Evolutionary conservation across 2,113 vertebrate species (phyloP), one percentile per base, ranked within the genome.

Genomic region (Girardinichthys multiradiatus): DNA sequence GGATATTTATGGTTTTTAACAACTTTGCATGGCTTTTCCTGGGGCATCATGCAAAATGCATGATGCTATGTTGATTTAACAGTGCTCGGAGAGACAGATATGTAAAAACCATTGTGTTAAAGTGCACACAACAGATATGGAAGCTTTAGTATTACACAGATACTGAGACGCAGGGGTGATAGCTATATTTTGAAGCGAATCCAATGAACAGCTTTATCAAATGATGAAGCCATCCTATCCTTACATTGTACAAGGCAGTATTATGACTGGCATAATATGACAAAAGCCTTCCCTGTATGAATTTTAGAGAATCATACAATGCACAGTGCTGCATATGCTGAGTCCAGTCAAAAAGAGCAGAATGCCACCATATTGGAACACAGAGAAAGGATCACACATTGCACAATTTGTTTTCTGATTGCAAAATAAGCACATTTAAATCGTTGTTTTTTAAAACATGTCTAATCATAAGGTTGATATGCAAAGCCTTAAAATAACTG

Each of bases 21-120:
- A 30, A 14, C n/a, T 33, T 3, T 31, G 12, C 30, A 35, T 11
- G 13, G 11, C 7, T 30, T 42, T 26, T 69, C 31, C 15, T 67
- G 79, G 76, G 65, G 29, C 30, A 60, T 63, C 39, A 13, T 66
- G 29, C 57, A 71, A 17, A 19, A 68, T 33, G 60, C 64, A 76
- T 14, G 4, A 45, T 17, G 12, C 68, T 54, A 54, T 76, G 61
- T 61, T 76, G 59, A 24, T n/a, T 6, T 27, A 33, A 72, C 37
- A 35, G 4, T 73, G 35, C 48, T n/a, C 8, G 48, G 59, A 58
- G 28, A n/a, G 31, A 5, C 17, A 14, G 6, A 70, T 54, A 59
- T 14, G 51, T 72, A 57, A 58, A 58, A n/a, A 54, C 12, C 48
- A 42, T 45, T 51, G 24, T 42, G 33, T 60, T 35, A 17, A 57